A percentile compares a stretch with the other conserved stretches of the same genome.
Conservation (phyloP, 2,113 vertebrate genomes). For the Hymenochirus boettgeri region DNA sequence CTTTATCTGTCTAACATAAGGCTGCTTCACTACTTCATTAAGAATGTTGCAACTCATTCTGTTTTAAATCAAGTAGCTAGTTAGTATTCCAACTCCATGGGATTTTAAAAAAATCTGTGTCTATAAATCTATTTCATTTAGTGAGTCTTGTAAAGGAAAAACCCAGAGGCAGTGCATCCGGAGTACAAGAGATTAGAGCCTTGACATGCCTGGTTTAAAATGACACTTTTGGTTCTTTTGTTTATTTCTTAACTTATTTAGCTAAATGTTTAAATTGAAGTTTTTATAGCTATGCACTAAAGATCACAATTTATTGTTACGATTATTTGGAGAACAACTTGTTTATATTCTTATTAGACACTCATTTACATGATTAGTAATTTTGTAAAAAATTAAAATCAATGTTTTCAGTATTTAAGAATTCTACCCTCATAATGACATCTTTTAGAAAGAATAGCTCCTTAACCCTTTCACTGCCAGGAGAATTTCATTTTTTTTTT, state of each 20-base stretch:
- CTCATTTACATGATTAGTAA: background rate
- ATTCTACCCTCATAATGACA: too few relatives aligned
- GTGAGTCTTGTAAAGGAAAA: constrained; percentile 33
- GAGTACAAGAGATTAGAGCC: constrained; percentile 40
- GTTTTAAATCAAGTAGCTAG: constrained; percentile 34
- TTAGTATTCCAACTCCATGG: constrained; percentile 41
- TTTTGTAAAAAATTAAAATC: too few relatives aligned
- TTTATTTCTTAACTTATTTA: constrained; percentile 37
- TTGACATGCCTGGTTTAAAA: constrained; percentile 38
- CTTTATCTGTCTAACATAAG: background rate
- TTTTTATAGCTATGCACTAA: constrained; percentile 31
- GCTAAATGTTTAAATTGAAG: constrained; percentile 22
- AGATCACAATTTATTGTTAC: constrained; percentile 31
- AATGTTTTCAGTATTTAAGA: too few relatives aligned
- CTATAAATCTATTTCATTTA: constrained; percentile 44
- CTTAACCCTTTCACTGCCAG: too few relatives aligned
- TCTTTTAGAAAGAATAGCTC: too few relatives aligned
- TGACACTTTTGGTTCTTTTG: constrained; percentile 33
- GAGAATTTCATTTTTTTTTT: too few relatives aligned
- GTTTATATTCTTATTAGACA: background rate
- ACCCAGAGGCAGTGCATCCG: constrained; percentile 36
- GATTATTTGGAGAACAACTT: constrained; percentile 17
- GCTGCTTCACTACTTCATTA: constrained; percentile 35
- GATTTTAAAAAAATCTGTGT: constrained; percentile 28
- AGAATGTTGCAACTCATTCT: constrained; percentile 13